These are phyloP conservation scores for Mercenaria mercenaria DNA, from an alignment of 1,140 invertebrate genomes.

Conservation along the genomic window DNA sequence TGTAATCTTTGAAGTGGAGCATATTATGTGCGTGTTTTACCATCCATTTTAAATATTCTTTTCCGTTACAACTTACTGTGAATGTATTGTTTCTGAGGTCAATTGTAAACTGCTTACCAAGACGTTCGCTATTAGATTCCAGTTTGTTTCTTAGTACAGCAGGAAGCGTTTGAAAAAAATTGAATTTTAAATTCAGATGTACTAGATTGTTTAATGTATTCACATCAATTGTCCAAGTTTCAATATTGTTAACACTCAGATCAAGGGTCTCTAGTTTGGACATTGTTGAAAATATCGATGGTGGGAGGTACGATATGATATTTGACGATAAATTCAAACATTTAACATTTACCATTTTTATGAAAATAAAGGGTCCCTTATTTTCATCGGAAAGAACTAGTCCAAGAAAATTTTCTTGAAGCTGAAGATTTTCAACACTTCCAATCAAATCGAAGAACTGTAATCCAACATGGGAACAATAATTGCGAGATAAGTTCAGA, in stretches of 20 bases:
- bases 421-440: conserved; percentile 33
- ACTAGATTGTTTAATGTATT: conserved; percentile 21
- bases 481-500: too few relatives aligned
- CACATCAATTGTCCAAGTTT: too few relatives aligned
- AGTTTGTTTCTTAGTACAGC: background rate
- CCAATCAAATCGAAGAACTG: background rate
- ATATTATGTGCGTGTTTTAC: conserved; percentile 12
- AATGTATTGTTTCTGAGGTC: conserved; percentile 53
- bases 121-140: background rate
- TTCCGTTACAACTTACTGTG: conserved; percentile 3
- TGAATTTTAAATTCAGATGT: conserved; percentile 5
- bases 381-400: background rate
- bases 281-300: background rate
- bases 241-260: conserved; percentile 47
- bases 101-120: background rate
- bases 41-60: conserved; percentile 31
- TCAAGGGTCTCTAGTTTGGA: conserved; percentile 20
- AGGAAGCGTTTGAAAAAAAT: conserved; percentile 4
- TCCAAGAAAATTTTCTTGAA: too few relatives aligned
- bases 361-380: background rate
- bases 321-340: conserved; percentile 49
- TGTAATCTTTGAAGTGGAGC: background rate
- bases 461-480: background rate
- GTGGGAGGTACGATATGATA: background rate
- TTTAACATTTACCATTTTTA: background rate